Percentiles rank a stretch among this genome's conserved stretches.
phyloP scores from a whole-genome alignment of 2,797 vertebrate species.

The Sebastes trivittatus region DNA sequence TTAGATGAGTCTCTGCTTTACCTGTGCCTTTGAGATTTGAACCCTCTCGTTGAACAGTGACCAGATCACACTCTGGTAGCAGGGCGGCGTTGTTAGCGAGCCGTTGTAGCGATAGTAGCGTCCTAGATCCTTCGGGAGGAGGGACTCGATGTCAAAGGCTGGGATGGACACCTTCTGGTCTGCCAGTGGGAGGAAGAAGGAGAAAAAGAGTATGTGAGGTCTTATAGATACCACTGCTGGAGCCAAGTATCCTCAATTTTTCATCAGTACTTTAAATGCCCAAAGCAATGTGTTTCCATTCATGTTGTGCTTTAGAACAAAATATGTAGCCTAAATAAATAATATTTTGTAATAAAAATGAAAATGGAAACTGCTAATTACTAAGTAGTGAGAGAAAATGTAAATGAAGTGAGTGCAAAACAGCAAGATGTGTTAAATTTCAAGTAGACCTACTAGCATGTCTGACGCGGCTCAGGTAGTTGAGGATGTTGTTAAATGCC shows the following conservation, averaged over 20 bases:
- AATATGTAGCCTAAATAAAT: not conserved
- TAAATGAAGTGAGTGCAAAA: not conserved
- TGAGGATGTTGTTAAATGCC: slow-evolving; percentile 86
- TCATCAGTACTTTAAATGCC: not conserved
- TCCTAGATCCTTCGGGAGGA: slow-evolving; percentile 87
- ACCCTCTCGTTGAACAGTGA: slow-evolving; percentile 89
- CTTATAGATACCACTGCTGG: not conserved
- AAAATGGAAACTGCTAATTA: not conserved
- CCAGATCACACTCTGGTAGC: slow-evolving; percentile 91
- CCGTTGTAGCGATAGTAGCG: slow-evolving; percentile 92
- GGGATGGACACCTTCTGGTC: slow-evolving; percentile 84
- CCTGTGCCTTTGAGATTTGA: slow-evolving; percentile 88
- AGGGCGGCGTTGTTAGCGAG: slow-evolving; percentile 94
- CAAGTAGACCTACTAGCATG: slow-evolving; percentile 81
- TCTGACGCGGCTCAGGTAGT: slow-evolving; percentile 83
- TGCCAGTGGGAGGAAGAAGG: slow-evolving; percentile 55
- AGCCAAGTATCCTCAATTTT: not conserved
- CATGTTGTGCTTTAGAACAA: not conserved
- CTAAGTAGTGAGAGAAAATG: not conserved
- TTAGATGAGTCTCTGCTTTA: slow-evolving; percentile 45
- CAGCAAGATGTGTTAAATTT: not conserved
- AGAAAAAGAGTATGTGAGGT: not conserved
- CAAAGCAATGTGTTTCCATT: not conserved
- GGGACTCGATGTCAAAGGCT: slow-evolving; percentile 86
- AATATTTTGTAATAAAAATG: not conserved